Percentiles rank a stretch among this genome's conserved stretches.
phyloP scores from a whole-genome alignment of 2,797 vertebrate genomes.

The Chloroceryle inda region DNA sequence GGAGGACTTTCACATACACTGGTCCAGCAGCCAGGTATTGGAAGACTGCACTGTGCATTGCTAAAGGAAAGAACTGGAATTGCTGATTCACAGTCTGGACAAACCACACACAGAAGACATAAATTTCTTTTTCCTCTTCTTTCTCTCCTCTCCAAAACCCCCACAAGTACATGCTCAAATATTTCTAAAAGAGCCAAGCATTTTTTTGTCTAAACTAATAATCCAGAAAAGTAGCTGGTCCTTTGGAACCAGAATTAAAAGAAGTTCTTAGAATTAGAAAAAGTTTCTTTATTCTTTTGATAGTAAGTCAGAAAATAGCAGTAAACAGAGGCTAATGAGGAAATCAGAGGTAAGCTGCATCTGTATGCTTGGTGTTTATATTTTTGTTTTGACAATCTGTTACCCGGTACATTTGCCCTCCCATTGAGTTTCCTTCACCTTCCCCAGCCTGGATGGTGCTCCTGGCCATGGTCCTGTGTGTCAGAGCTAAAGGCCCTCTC shows the following conservation, averaged over 20 bases:
- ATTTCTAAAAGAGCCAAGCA: not conserved
- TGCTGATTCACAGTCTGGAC: not conserved
- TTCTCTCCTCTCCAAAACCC: not conserved
- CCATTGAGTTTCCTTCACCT: not conserved
- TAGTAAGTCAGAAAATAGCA: not conserved
- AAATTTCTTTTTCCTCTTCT: not conserved
- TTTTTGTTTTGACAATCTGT: not conserved
- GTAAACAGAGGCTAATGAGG: not conserved
- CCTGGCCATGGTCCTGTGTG: not conserved
- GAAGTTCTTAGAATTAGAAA: not conserved
- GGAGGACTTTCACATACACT: not conserved
- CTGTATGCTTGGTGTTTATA: not conserved
- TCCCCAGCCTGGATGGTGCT: not conserved
- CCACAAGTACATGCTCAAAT: not conserved
- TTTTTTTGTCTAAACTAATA: not conserved
- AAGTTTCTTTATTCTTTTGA: not conserved
- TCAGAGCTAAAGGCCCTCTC: not conserved
- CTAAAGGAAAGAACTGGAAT: not conserved
- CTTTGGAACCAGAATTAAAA: not conserved
- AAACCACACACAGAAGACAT: accelerated
- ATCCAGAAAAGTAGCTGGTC: not conserved
- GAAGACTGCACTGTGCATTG: not conserved
- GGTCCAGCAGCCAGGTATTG: not conserved
- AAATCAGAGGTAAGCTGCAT: not conserved
- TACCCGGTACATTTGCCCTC: not conserved